phyloP scores from a whole-genome alignment of 2,797 vertebrate genomes.

The Rhynchonycteris naso region DNA sequence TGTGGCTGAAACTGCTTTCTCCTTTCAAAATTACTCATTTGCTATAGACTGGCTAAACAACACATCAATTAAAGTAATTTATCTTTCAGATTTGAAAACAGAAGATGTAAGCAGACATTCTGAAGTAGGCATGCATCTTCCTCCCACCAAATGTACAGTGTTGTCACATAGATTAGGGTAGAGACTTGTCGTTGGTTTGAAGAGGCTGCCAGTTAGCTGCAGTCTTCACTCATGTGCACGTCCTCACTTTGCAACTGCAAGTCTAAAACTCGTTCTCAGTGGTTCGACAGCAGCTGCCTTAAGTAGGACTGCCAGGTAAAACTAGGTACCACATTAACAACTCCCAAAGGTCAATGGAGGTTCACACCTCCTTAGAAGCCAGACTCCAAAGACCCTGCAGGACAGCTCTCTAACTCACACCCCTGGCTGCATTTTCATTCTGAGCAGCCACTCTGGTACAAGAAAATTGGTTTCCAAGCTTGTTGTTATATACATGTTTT shows the following conservation, averaged over 20 bases:
- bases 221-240: slow-evolving; percentile 40
- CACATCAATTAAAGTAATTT: slow-evolving; percentile 24
- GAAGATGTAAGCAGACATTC: slow-evolving; percentile 1
- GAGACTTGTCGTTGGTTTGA: background rate
- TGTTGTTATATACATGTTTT: slow-evolving; percentile 52
- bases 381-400: background rate
- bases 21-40: slow-evolving; percentile 58
- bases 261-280: background rate
- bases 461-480: slow-evolving; percentile 35
- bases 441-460: background rate
- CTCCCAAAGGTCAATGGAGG: background rate
- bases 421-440: background rate
- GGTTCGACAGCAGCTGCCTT: background rate
- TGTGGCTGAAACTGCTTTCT: background rate
- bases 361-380: background rate
- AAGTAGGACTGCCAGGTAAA: background rate
- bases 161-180: background rate
- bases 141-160: slow-evolving; percentile 2
- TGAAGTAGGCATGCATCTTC: background rate
- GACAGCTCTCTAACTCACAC: background rate
- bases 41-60: slow-evolving; percentile 18
- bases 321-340: background rate
- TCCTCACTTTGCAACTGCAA: background rate
- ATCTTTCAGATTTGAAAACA: slow-evolving; percentile 45
- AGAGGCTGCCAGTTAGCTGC: background rate